Evolutionary conservation across 2,113 vertebrate genomes (phyloP), one percentile per base, ranked within the genome.

Genomic region (Vombatus ursinus): DNA sequence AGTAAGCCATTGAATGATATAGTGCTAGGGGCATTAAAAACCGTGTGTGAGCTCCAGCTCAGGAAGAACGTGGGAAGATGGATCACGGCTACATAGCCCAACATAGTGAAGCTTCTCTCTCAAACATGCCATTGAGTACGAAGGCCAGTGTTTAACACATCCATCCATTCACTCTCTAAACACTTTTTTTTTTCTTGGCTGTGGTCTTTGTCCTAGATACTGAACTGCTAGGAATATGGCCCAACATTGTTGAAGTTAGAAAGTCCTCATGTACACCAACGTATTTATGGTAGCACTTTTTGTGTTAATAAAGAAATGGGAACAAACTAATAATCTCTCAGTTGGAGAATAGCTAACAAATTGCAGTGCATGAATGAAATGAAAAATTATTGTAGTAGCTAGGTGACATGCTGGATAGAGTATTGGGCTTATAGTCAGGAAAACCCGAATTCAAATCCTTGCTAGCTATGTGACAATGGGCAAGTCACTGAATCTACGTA

Each of bases 21-120:
- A 92, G 24, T 57, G 44, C 49, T n/a, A 48, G 12, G 28, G 95
- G 52, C 77, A 84, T n/a, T 77, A 49, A 92, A 91, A 77, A 0
- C 14, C 54, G 8, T 51, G 94, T 68, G 51, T 92, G 93, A 96
- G 61, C 51, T 61, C 90, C 37, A 93, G 47, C 94, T 97, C 53
- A 96, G 77, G 50, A 95, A 89, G 89, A 31, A 92, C 90, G 91
- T 8, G 50, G 92, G 94, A 95, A 92, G 48, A 94, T 94, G 89
- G 52, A 92, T 50, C 16, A 90, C 1, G 31, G 28, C 37, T 51
- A 92, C 47, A 53, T 2, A 93, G 93, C 52, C 37, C 84, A 90
- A 93, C 9, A 23, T 52, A 53, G 68, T n/a, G 50, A 95, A 92
- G 53, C 14, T 93, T 94, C 89, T n/a, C 37, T 92, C 50, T 96